A percentile compares a stretch with the other conserved stretches of the same genome.
phyloP scores from a whole-genome alignment of 2,797 vertebrate genomes.

The Benthosema pterotum region DNA sequence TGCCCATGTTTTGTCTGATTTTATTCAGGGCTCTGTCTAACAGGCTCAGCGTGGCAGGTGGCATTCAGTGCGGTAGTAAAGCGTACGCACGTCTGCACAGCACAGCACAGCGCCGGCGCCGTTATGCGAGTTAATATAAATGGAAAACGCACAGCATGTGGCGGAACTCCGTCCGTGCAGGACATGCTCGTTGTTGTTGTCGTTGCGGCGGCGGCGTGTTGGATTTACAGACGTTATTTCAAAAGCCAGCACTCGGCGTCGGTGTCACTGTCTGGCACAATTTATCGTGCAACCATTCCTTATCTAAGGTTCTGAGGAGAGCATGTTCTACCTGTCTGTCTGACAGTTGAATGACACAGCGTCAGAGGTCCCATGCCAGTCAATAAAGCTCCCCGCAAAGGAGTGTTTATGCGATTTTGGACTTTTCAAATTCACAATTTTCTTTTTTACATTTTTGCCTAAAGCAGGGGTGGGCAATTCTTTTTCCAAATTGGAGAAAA shows the following conservation, averaged over 20 bases:
- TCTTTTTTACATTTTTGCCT: no score
- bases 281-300: background rate
- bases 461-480: no score
- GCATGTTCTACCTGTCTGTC: background rate
- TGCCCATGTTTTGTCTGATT: slow-evolving; percentile 21
- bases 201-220: background rate
- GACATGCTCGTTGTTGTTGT: no score
- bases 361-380: background rate
- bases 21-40: slow-evolving; percentile 27
- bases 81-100: background rate
- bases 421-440: no score
- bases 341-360: background rate
- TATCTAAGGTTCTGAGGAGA: background rate
- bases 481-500: no score
- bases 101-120: no score
- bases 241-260: background rate
- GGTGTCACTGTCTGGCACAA: slow-evolving; percentile 12
- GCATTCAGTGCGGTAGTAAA: slow-evolving; percentile 7
- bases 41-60: slow-evolving; percentile 29
- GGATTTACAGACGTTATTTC: background rate
- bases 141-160: background rate
- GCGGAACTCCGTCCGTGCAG: no score
- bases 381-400: background rate
- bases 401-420: background rate
- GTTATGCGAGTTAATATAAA: background rate